Evolutionary conservation across 2,888 invertebrate species (phyloP), one percentile per base, ranked within the genome.

Genomic region (Pycnomerus fuliginosus): DNA sequence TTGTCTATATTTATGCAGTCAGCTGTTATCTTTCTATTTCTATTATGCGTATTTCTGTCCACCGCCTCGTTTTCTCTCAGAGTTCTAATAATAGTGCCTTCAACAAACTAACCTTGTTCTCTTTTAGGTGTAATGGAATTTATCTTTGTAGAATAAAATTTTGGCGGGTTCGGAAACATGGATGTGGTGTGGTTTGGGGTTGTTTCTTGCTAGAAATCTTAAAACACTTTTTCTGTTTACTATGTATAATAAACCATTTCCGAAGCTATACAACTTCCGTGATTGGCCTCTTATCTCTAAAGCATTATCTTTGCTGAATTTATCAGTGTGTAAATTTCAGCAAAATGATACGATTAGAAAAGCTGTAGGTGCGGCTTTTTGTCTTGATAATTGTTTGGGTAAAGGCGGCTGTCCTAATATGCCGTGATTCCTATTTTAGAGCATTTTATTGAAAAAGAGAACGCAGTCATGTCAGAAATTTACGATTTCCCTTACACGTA

Each of bases 401-500:
- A n/a, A n/a, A n/a, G n/a, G n/a, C n/a, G n/a, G n/a, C n/a, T n/a
- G n/a, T n/a, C n/a, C n/a, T n/a, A n/a, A n/a, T n/a, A n/a, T n/a
- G n/a, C n/a, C n/a, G n/a, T n/a, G n/a, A n/a, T n/a, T n/a, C n/a
- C n/a, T n/a, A n/a, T n/a, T n/a, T n/a, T n/a, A n/a, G n/a, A n/a
- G 59, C 58, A 62, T 60, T 63, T 65, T 65, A 64, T 64, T 62
- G 65, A 64, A 64, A 64, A 59, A 43, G 55, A 62, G 62, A n/a
- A 60, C 57, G 57, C 57, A 55, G 57, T 55, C 54, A 58, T 61
- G 60, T 62, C 60, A 52, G 52, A 58, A 64, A 68, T 69, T 67
- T 67, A 69, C 64, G 65, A 56, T 65, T 65, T 66, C 66, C 65
- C 61, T 58, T 58, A 59, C 56, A 58, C 64, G 63, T 67, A 67